These are phyloP conservation scores for Melikaiella ostensackeni DNA, from an alignment of 2,888 invertebrate species.

Conservation along the genomic window DNA sequence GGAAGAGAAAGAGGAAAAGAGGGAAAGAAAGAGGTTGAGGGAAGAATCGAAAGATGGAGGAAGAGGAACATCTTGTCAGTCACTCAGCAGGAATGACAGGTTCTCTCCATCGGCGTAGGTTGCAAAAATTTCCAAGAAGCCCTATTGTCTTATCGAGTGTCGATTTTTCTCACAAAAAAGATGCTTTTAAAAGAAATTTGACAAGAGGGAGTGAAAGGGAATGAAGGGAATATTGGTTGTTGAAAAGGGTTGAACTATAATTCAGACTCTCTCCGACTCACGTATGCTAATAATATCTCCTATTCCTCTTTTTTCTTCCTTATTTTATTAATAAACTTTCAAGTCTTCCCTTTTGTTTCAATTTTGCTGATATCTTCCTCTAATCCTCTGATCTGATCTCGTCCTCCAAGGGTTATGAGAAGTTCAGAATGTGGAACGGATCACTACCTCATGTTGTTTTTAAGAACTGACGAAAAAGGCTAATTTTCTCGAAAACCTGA, in stretches of 20 bases:
- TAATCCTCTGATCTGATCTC: too few relatives aligned
- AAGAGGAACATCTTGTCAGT: constrained; percentile 64
- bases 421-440: too few relatives aligned
- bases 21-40: constrained; percentile 40
- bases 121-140: constrained; percentile 31
- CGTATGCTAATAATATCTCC: too few relatives aligned
- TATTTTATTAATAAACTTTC: too few relatives aligned
- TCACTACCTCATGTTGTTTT: too few relatives aligned
- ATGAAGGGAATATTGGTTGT: background rate
- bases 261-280: too few relatives aligned
- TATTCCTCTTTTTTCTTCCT: too few relatives aligned
- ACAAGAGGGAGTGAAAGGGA: background rate
- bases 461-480: too few relatives aligned
- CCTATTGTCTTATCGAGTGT: constrained; percentile 32
- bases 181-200: constrained; percentile 10
- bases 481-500: too few relatives aligned
- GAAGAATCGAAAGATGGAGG: constrained; percentile 41
- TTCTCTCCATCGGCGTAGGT: constrained; percentile 41
- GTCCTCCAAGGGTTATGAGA: too few relatives aligned
- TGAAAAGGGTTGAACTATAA: background rate
- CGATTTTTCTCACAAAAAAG: constrained; percentile 22
- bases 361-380: too few relatives aligned
- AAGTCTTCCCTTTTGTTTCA: too few relatives aligned
- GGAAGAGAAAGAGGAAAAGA: constrained; percentile 15
- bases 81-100: constrained; percentile 61